These are phyloP conservation scores for Accipiter virgatus DNA, from an alignment of 2,113 vertebrate genomes.

Conservation along the genomic window DNA sequence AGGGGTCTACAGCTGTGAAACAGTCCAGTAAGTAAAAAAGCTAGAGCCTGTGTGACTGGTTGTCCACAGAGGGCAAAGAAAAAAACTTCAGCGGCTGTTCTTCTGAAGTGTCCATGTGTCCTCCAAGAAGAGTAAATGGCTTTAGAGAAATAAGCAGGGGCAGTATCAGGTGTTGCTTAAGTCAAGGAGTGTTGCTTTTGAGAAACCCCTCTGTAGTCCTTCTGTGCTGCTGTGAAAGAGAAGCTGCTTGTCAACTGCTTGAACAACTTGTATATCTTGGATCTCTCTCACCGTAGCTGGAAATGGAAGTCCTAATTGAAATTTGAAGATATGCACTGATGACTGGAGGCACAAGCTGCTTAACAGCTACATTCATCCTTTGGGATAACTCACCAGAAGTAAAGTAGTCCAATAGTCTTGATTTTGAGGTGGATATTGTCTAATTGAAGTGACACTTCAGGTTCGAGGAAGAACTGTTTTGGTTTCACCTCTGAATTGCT, in stretches of 20 bases:
- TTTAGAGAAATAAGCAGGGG: background rate
- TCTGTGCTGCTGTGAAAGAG: background rate
- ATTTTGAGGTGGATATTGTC: background rate
- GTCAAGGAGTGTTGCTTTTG: background rate
- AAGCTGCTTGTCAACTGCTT: background rate
- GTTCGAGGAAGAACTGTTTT: background rate
- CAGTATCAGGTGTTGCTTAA: background rate
- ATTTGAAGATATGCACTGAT: background rate
- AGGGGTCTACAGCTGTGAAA: background rate
- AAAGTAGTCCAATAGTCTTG: background rate
- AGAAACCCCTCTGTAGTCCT: background rate
- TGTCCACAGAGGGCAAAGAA: background rate
- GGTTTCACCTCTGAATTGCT: background rate
- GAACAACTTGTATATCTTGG: background rate
- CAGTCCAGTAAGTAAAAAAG: background rate
- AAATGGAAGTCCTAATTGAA: background rate
- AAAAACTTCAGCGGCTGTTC: background rate
- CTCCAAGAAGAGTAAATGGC: background rate
- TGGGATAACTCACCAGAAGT: background rate
- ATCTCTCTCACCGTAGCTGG: background rate
- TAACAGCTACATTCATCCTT: background rate
- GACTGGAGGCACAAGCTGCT: background rate
- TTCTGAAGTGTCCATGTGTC: background rate
- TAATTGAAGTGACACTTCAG: background rate
- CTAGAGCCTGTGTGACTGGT: background rate